Evolutionary conservation across 2,113 vertebrate species (phyloP), one percentile per base, ranked within the genome.

Genomic region (Cepphus grylle): DNA sequence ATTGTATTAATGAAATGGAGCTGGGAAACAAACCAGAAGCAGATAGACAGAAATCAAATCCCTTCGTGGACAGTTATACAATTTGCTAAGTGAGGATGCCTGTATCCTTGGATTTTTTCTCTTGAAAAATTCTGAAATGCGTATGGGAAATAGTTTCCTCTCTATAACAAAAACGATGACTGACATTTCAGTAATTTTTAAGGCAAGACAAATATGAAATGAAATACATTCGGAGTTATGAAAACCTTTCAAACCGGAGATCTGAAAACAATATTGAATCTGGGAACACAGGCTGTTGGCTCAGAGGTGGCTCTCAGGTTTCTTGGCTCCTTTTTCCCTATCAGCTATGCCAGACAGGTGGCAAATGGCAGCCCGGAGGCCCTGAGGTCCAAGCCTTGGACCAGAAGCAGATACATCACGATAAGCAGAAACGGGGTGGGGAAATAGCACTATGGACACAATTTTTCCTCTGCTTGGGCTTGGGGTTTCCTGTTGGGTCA

Each of bases 1-100:
- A 19, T 49, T 23, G 11, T 16, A 5, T 36, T 91, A 61, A 59
- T 76, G 92, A 86, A 59, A 79, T 63, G 80, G 53, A 80, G 52
- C 59, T 78, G 79, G 88, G 81, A 62, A 88, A 26, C 29, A 43
- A 86, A 83, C 19, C 71, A 79, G 90, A 90, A 92, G 81, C 81
- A 72, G 56, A 63, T 5, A 76, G 61, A 45, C 36, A 86, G 94
- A 74, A 73, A 52, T 43, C 27, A 55, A 3, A 79, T 66, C 83
- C 77, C 66, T 78, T 32, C 43, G 2, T 2, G 25, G 74, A 22
- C 81, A 36, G 5, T 40, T 78, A 22, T 0, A 38, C 81, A 50
- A 17, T 19, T 34, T 55, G 40, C 62, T 76, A 40, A 85, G 59
- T 49, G 52, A 81, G 59, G 15, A 38, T 56, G 65, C 20, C 40